A percentile compares a stretch with the other conserved stretches of the same genome.
Evolutionary conservation across 2,113 vertebrate genomes (phyloP).

Genomic region (Eurystomus gularis): DNA sequence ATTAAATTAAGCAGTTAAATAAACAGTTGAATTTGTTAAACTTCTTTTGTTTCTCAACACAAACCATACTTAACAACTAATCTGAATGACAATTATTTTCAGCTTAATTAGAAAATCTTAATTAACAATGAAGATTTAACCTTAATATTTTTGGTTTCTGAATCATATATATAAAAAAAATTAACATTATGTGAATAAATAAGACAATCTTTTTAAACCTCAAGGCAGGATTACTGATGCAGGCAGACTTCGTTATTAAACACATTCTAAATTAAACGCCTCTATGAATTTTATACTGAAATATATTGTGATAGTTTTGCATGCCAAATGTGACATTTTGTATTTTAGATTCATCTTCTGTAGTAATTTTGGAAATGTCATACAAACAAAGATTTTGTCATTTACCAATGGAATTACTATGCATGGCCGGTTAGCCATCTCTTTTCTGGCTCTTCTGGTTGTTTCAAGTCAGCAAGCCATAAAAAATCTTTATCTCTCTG

Average conservation of each 20-base stretch:
- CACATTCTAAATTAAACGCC: constrained; percentile 99
- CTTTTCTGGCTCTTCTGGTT: constrained; percentile 89
- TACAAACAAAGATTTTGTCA: constrained; percentile 99
- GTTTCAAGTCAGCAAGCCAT: constrained; percentile 99
- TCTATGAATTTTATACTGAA: constrained; percentile 99
- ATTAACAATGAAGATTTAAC: constrained; percentile 99
- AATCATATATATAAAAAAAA: constrained; percentile 77
- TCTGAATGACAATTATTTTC: constrained; percentile 96
- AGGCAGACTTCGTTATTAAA: constrained; percentile 97
- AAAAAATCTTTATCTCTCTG: constrained; percentile 99
- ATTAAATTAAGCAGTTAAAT: constrained; percentile 73
- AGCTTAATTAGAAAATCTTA: constrained; percentile 99
- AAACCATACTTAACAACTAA: constrained; percentile 92
- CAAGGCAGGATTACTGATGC: constrained; percentile 99
- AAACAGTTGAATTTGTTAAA: constrained; percentile 75
- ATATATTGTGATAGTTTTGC: constrained; percentile 99
- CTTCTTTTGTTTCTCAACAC: constrained; percentile 87
- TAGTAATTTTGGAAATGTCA: constrained; percentile 98
- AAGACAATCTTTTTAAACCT: constrained; percentile 98
- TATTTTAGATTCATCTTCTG: constrained; percentile 96
- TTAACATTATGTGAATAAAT: constrained; percentile 96
- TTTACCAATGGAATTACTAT: constrained; percentile 98
- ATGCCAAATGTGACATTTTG: constrained; percentile 99
- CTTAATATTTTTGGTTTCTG: constrained; percentile 89
- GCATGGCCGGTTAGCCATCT: constrained; percentile 92